phyloP scores from a whole-genome alignment of 2,888 invertebrate genomes.

The Perdita meconis region DNA sequence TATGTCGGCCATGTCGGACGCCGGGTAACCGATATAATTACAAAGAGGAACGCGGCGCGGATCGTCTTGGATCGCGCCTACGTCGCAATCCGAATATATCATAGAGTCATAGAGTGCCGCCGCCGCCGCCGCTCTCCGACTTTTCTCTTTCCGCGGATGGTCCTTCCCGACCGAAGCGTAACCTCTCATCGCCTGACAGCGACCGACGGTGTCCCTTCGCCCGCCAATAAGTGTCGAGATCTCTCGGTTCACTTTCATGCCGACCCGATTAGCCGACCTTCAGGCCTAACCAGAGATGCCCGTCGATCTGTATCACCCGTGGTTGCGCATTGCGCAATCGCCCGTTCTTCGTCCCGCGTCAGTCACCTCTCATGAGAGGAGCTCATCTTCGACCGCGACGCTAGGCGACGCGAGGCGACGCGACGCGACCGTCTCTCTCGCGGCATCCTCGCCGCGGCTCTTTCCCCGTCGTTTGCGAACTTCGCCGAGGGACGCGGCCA shows the following conservation, averaged over 20 bases:
- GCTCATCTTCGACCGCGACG: constrained; percentile 53
- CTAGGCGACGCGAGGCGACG: too few species aligned
- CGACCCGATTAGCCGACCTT: constrained; percentile 79
- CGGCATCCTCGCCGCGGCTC: neutral
- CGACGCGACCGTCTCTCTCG: too few species aligned
- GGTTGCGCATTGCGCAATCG: constrained; percentile 61
- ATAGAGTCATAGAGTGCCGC: constrained; percentile 5
- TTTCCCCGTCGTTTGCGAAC: constrained; percentile 56
- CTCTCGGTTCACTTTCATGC: constrained; percentile 74
- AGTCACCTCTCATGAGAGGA: constrained; percentile 25
- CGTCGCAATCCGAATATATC: constrained; percentile 35
- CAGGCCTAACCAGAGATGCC: constrained; percentile 67
- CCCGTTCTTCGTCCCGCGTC: constrained; percentile 53
- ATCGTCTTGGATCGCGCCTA: constrained; percentile 30
- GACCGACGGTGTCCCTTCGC: constrained; percentile 18
- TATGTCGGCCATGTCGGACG: constrained; percentile 47
- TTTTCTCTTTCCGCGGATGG: constrained; percentile 1
- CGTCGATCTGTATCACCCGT: constrained; percentile 77
- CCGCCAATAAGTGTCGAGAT: constrained; percentile 17
- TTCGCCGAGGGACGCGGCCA: constrained; percentile 62
- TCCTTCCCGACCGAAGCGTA: neutral
- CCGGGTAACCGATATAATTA: constrained; percentile 68
- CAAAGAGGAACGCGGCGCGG: constrained; percentile 60
- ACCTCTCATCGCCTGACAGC: constrained; percentile 28
- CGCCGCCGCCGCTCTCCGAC: neutral